Evolutionary conservation across 2,888 invertebrate species (phyloP).

Genomic region (Ctena decussata): DNA sequence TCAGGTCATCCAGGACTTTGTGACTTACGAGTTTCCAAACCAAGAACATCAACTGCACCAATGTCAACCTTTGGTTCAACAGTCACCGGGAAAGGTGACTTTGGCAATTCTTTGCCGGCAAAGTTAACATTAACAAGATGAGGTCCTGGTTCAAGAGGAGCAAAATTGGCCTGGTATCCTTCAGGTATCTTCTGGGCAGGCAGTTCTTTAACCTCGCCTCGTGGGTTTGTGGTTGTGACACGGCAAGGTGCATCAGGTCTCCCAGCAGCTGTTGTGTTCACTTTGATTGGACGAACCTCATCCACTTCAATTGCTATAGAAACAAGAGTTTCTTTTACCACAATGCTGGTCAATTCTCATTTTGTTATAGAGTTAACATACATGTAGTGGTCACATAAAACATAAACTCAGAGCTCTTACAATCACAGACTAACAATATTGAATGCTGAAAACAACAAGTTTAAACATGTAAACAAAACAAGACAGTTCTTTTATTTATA

Average conservation of each 20-base stretch:
- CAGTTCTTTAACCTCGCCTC: slow-evolving; percentile 90
- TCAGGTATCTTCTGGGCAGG: slow-evolving; percentile 93
- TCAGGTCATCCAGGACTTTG: not conserved
- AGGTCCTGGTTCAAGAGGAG: slow-evolving; percentile 85
- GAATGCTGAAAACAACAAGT: too few relatives aligned
- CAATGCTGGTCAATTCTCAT: not conserved
- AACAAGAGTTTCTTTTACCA: not conserved
- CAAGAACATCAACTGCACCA: slow-evolving; percentile 87
- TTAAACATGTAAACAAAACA: too few relatives aligned
- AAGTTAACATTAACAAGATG: slow-evolving; percentile 86
- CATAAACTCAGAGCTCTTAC: too few relatives aligned
- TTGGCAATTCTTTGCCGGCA: slow-evolving; percentile 84
- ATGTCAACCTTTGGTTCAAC: slow-evolving; percentile 89
- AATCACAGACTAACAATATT: too few relatives aligned
- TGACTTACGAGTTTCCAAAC: slow-evolving; percentile 95
- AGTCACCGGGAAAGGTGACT: slow-evolving; percentile 84
- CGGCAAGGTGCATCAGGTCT: slow-evolving; percentile 66
- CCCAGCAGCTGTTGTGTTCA: slow-evolving; percentile 66
- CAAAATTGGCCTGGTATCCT: slow-evolving; percentile 88
- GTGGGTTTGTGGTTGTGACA: slow-evolving; percentile 80
- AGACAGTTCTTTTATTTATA: too few relatives aligned
- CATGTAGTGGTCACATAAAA: too few relatives aligned
- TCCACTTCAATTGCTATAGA: slow-evolving; percentile 63
- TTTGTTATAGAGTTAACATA: too few relatives aligned
- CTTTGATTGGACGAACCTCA: slow-evolving; percentile 57